Percentiles rank a stretch among this genome's conserved stretches.
phyloP scores from a whole-genome alignment of 2,888 invertebrate genomes.

The Hecatera dysodea region DNA sequence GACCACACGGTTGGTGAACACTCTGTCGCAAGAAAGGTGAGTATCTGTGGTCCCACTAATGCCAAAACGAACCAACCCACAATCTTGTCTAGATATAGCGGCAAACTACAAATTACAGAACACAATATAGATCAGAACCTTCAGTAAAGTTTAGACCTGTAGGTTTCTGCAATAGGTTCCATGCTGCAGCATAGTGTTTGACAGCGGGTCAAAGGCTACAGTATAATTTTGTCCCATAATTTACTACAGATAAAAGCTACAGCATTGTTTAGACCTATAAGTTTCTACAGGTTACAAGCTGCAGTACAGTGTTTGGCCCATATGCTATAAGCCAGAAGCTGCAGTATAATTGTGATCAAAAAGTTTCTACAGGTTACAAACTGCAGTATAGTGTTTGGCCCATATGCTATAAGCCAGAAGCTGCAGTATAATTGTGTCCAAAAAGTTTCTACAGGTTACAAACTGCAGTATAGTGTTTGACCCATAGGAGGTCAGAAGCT shows the following conservation, averaged over 20 bases:
- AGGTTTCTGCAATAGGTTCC: neutral
- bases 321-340: neutral
- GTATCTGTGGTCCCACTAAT: constrained; percentile 5
- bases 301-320: neutral
- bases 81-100: neutral
- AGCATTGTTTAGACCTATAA: neutral
- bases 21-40: neutral
- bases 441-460: neutral
- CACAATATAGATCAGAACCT: neutral
- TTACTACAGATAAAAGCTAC: neutral
- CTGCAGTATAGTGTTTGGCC: too few relatives aligned
- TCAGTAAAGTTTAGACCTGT: neutral
- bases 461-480: too few relatives aligned
- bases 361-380: too few relatives aligned
- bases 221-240: too few relatives aligned
- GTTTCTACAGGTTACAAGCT: neutral
- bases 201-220: too few relatives aligned
- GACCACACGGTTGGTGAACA: neutral
- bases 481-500: neutral
- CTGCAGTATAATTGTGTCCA: neutral
- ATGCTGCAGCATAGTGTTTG: too few relatives aligned
- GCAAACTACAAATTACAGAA: neutral
- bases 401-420: too few relatives aligned
- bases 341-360: too few relatives aligned
- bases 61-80: constrained; percentile 6